Conservation (phyloP, 2,888 invertebrate species). For the Stramonita haemastoma region DNA sequence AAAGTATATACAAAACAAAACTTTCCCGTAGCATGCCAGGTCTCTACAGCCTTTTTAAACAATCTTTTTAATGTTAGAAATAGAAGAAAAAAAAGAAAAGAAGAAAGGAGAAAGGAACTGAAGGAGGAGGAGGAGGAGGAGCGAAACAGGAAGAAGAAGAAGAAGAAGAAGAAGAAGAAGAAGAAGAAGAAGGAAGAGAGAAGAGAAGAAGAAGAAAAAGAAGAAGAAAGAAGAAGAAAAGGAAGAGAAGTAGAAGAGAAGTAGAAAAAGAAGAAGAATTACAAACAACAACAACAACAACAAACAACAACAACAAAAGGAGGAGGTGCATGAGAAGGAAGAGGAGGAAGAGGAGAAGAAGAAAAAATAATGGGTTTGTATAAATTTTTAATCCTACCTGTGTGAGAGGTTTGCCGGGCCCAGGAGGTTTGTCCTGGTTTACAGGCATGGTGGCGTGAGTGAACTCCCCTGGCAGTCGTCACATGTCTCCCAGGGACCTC, state of each 20-base stretch:
- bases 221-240: background rate
- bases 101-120: background rate
- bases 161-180: background rate
- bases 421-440: background rate
- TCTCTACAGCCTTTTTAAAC: no score
- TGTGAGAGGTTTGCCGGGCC: background rate
- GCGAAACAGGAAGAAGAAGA: background rate
- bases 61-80: background rate
- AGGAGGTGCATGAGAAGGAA: background rate
- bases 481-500: background rate
- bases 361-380: background rate
- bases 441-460: background rate
- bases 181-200: slow-evolving; percentile 17
- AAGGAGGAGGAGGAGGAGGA: background rate
- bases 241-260: background rate
- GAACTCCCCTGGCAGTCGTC: background rate
- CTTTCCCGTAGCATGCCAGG: no score
- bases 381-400: background rate
- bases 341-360: background rate
- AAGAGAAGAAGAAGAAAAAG: background rate
- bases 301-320: background rate
- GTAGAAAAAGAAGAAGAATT: background rate
- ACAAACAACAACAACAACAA: background rate
- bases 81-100: background rate
- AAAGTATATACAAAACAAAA: no score